Percentiles rank a stretch among this genome's conserved stretches.
phyloP scores from a whole-genome alignment of 2,113 vertebrate genomes.

The Bos indicus region DNA sequence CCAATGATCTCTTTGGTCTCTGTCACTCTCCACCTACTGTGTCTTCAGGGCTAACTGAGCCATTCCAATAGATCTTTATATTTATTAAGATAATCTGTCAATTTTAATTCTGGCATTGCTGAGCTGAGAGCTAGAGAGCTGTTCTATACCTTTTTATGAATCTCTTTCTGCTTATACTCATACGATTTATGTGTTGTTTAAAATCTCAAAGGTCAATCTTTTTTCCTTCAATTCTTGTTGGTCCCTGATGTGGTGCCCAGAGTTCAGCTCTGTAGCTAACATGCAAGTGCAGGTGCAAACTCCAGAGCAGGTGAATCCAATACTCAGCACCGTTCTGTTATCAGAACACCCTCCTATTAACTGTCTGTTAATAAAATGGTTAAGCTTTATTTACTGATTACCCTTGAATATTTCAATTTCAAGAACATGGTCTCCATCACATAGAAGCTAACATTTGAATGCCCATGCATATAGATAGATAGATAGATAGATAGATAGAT shows the following conservation, averaged over 20 bases:
- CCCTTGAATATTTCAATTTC: not conserved
- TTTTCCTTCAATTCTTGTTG: not conserved
- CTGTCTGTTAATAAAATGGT: not conserved
- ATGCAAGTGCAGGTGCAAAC: rapidly evolving
- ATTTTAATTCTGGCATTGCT: rapidly evolving
- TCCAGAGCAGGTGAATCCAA: not conserved
- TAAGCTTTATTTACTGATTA: not conserved
- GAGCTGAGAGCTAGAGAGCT: not conserved
- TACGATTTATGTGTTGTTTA: not conserved
- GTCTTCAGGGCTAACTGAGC: rapidly evolving
- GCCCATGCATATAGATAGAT: not conserved
- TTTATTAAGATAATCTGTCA: not conserved
- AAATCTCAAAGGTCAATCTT: not conserved
- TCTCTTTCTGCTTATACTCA: not conserved
- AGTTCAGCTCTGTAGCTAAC: too few species aligned
- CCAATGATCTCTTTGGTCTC: rapidly evolving
- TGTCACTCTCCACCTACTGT: rapidly evolving
- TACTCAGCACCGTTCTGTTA: rapidly evolving
- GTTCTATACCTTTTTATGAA: not conserved
- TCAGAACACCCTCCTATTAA: not conserved
- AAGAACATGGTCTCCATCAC: not conserved
- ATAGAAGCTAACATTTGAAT: not conserved
- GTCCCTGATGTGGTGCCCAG: rapidly evolving
- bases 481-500: not conserved
- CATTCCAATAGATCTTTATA: too few species aligned